phyloP scores from a whole-genome alignment of 2,113 vertebrate genomes.

The Chlamydotis undulata region DNA sequence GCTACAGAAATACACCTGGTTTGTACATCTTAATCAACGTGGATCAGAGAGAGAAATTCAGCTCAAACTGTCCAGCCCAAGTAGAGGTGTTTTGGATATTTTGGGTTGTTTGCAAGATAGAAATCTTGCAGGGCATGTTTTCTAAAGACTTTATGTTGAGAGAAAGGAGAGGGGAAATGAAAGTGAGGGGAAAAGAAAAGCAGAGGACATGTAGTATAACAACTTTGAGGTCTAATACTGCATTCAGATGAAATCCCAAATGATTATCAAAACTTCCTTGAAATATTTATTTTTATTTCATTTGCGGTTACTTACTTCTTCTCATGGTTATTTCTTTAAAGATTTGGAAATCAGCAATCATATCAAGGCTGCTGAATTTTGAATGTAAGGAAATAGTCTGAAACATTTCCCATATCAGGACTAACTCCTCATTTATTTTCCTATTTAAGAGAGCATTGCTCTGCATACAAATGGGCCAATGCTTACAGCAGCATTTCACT shows the following conservation, averaged over 20 bases:
- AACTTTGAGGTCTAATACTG: background rate
- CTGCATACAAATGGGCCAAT: slow-evolving; percentile 37
- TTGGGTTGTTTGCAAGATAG: background rate
- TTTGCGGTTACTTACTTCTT: background rate
- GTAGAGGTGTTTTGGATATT: background rate
- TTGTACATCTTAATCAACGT: background rate
- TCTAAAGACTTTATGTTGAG: background rate
- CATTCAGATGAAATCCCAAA: background rate
- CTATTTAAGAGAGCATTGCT: slow-evolving; percentile 24
- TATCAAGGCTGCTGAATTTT: background rate
- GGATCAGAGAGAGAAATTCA: background rate
- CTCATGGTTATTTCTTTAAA: background rate
- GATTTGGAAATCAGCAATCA: background rate
- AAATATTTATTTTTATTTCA: slow-evolving; percentile 12
- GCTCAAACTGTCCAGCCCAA: background rate
- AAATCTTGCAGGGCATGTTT: background rate
- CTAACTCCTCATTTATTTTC: slow-evolving; percentile 55
- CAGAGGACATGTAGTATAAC: background rate
- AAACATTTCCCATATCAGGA: slow-evolving; percentile 14
- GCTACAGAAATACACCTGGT: background rate
- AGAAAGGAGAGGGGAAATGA: background rate
- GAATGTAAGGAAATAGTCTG: background rate
- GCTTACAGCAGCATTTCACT: background rate
- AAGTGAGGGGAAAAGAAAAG: background rate
- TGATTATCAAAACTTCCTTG: background rate